phyloP scores from a whole-genome alignment of 2,113 vertebrate species.

The Channa maculata region DNA sequence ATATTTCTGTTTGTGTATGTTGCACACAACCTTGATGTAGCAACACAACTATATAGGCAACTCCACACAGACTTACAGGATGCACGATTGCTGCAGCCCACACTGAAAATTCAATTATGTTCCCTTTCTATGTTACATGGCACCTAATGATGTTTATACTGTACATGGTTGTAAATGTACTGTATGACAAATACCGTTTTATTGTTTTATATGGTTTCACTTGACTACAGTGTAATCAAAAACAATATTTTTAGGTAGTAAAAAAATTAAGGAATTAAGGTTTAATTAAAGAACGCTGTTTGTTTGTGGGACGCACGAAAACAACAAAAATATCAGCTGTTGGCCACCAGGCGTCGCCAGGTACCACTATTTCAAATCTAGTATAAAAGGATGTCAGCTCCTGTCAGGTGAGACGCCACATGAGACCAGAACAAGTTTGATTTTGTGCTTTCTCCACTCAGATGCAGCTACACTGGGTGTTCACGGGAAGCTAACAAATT shows the following conservation, averaged over 20 bases:
- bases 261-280: too few relatives aligned
- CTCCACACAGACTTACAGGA: too few relatives aligned
- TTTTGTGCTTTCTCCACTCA: not conserved
- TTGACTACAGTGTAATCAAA: not conserved
- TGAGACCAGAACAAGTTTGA: not conserved
- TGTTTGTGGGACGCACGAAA: too few relatives aligned
- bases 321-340: not conserved
- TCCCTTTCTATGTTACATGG: not conserved
- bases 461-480: too few relatives aligned
- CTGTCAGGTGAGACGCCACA: constrained; percentile 26
- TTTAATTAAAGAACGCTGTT: too few relatives aligned
- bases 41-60: too few relatives aligned
- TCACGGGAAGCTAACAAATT: too few relatives aligned
- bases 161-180: not conserved
- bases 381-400: constrained; percentile 23
- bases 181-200: not conserved
- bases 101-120: not conserved
- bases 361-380: constrained; percentile 11
- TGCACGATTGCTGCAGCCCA: not conserved
- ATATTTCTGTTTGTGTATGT: too few relatives aligned
- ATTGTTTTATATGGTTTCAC: not conserved
- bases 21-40: too few relatives aligned
- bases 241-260: too few relatives aligned
- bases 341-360: constrained; percentile 65
- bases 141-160: not conserved